These are phyloP conservation scores for Watsonalla cultraria DNA, from an alignment of 2,888 invertebrate species.

Conservation along the genomic window DNA sequence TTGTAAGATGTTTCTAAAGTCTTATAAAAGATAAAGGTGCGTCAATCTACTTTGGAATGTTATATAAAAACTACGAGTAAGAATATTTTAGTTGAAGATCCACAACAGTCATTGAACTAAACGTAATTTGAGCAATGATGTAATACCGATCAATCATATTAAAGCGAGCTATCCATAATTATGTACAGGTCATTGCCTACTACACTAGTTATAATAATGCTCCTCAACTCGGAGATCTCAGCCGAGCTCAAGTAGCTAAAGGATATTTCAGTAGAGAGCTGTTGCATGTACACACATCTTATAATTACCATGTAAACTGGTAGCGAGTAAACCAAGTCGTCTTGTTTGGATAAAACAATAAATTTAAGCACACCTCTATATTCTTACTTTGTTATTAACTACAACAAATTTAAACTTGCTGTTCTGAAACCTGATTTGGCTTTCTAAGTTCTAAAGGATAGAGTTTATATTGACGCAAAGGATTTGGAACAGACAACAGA, in stretches of 20 bases:
- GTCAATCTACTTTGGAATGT: no score
- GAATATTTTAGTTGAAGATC: background rate
- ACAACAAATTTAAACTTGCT: conserved; percentile 8
- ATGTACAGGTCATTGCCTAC: background rate
- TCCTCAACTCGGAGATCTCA: background rate
- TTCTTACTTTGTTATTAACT: conserved; percentile 13
- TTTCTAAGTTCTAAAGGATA: conserved; percentile 7
- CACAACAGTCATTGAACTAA: background rate
- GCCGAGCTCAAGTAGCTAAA: background rate
- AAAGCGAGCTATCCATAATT: background rate
- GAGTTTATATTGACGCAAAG: conserved; percentile 9
- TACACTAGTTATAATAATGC: background rate
- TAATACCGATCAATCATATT: background rate
- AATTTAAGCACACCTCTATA: conserved; percentile 17
- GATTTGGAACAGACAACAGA: conserved; percentile 8
- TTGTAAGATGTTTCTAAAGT: no score
- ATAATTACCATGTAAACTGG: conserved; percentile 2
- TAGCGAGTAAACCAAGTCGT: conserved; percentile 5
- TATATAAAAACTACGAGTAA: background rate
- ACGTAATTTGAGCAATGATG: background rate
- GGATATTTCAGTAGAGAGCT: background rate
- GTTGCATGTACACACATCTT: background rate
- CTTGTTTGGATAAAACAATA: background rate
- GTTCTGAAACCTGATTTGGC: conserved; percentile 5
- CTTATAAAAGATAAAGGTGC: no score